Conservation (phyloP, 2,888 invertebrate genomes). For the Apoda limacodes region DNA sequence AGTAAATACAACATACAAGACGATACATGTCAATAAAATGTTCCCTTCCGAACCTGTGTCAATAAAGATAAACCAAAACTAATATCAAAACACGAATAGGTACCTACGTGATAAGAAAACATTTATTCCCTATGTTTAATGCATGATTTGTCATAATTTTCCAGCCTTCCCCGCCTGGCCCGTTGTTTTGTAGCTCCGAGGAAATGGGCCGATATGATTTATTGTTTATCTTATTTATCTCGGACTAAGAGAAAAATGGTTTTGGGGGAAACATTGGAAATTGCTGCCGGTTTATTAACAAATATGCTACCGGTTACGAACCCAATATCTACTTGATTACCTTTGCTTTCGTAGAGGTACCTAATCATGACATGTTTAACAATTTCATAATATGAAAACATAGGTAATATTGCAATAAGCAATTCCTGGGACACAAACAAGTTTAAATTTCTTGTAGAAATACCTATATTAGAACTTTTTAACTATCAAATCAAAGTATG, state of each 20-base stretch:
- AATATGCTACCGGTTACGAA: constrained; percentile 36
- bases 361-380: too few relatives aligned
- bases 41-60: constrained; percentile 63
- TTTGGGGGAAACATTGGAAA: constrained; percentile 40
- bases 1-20: too few relatives aligned
- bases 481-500: too few relatives aligned
- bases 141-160: constrained; percentile 70
- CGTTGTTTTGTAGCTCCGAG: constrained; percentile 60
- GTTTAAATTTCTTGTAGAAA: too few relatives aligned
- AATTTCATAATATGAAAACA: too few relatives aligned
- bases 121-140: constrained; percentile 71
- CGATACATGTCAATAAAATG: constrained; percentile 48
- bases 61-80: constrained; percentile 70
- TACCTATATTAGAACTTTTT: too few relatives aligned
- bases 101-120: constrained; percentile 71
- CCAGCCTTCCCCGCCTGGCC: constrained; percentile 51
- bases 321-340: too few relatives aligned
- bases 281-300: constrained; percentile 51
- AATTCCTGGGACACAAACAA: too few relatives aligned
- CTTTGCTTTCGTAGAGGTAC: too few relatives aligned
- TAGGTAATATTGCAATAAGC: too few relatives aligned
- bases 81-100: constrained; percentile 69
- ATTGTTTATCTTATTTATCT: constrained; percentile 63
- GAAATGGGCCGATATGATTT: constrained; percentile 64
- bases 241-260: constrained; percentile 49